Evolutionary conservation across 1,140 invertebrate species (phyloP).

Genomic region (Pachypeltis micranthus): DNA sequence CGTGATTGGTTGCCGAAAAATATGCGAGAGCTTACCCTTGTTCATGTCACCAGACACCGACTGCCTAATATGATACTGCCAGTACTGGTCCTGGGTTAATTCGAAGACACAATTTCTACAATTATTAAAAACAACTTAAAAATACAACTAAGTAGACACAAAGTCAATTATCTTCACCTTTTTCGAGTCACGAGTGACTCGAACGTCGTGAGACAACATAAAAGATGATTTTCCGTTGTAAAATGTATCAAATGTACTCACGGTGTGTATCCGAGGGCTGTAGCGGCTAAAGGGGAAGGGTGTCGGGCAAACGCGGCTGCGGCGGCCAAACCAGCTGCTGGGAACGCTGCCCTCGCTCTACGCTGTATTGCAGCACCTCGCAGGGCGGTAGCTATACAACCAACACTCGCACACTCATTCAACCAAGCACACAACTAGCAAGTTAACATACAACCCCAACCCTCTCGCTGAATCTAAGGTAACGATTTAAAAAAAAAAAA

Average conservation of each 20-base stretch:
- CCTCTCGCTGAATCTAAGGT: neutral
- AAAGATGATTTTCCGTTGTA: neutral
- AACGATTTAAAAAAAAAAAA: neutral
- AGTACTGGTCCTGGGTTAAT: too few species aligned
- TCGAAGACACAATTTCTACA: too few species aligned
- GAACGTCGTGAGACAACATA: neutral
- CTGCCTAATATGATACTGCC: too few species aligned
- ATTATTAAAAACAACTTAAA: too few species aligned
- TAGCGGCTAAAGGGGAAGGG: constrained; percentile 52
- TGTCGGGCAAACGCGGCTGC: constrained; percentile 52
- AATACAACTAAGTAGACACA: too few species aligned
- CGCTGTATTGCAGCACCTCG: constrained; percentile 57
- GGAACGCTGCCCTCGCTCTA: constrained; percentile 48
- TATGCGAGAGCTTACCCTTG: too few species aligned
- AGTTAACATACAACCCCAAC: constrained; percentile 16
- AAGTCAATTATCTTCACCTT: too few species aligned
- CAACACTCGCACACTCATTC: constrained; percentile 18
- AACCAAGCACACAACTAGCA: constrained; percentile 19
- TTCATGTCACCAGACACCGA: too few species aligned
- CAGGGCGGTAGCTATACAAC: constrained; percentile 45
- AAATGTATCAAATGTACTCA: constrained; percentile 43
- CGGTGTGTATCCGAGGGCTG: constrained; percentile 64
- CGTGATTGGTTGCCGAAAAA: too few species aligned
- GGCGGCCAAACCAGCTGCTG: constrained; percentile 52
- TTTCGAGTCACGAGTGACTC: too few species aligned